Conservation (phyloP, 1,140 invertebrate species). For the Callitettix versicolor region DNA sequence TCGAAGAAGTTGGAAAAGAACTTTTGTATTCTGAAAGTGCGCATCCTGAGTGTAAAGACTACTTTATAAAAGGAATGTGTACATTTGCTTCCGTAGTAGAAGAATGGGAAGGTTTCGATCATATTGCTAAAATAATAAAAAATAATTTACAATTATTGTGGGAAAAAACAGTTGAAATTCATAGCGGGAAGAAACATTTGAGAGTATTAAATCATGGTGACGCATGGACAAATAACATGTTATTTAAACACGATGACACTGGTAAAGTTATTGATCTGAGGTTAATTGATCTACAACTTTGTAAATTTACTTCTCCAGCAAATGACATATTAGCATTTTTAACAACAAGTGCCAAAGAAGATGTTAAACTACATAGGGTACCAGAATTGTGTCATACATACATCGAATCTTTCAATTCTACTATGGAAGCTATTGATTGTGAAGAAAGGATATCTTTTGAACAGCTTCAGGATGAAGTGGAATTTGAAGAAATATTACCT, state of each 20-base stretch:
- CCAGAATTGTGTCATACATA: too few relatives aligned
- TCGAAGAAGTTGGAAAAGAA: neutral
- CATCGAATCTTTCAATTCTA: too few relatives aligned
- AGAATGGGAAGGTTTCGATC: neutral
- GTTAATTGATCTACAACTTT: constrained; percentile 4
- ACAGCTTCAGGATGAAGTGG: too few relatives aligned
- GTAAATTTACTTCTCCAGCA: constrained; percentile 1
- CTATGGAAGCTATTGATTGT: too few relatives aligned
- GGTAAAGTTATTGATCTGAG: neutral
- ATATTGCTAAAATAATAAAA: neutral
- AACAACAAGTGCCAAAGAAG: neutral
- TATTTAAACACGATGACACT: constrained; percentile 4
- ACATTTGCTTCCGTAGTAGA: neutral
- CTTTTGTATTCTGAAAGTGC: neutral
- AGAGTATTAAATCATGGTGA: constrained; percentile 6
- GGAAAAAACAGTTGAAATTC: neutral
- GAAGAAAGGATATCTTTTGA: too few relatives aligned
- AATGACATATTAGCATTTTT: neutral
- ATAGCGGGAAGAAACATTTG: neutral
- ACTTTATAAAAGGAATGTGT: neutral
- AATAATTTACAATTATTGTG: neutral
- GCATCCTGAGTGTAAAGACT: neutral
- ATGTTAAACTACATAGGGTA: neutral
- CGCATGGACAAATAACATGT: neutral
- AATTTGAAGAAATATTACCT: too few relatives aligned